Evolutionary conservation across 2,113 vertebrate genomes (phyloP).

Genomic region (Rhagologus leucostigma): DNA sequence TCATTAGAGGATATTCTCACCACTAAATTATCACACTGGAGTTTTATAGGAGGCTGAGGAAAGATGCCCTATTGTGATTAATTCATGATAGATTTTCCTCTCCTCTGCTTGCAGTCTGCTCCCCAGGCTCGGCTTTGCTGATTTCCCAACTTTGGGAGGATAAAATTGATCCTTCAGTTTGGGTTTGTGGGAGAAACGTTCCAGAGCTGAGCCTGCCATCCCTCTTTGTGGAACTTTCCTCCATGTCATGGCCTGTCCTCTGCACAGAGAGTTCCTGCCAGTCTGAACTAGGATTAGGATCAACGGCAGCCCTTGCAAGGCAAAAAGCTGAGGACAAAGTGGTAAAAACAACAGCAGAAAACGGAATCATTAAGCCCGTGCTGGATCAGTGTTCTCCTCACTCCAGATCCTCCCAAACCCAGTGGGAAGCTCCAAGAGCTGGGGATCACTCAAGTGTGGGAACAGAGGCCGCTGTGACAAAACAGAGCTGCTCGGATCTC

Average conservation of each 20-base stretch:
- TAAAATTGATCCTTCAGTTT: not conserved
- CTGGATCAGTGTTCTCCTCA: not conserved
- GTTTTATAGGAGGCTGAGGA: constrained; percentile 55
- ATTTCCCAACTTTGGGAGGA: not conserved
- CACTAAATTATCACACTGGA: constrained; percentile 67
- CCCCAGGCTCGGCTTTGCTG: not conserved
- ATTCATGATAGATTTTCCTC: constrained; percentile 46
- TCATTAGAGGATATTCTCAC: constrained; percentile 71
- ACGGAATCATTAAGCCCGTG: not conserved
- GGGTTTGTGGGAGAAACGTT: not conserved
- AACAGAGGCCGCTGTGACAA: not conserved
- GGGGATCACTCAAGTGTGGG: not conserved
- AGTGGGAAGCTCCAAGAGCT: not conserved
- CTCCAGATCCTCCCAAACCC: not conserved
- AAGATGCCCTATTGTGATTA: constrained; percentile 60
- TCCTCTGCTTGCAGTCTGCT: not conserved
- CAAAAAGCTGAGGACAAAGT: not conserved
- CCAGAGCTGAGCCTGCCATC: not conserved
- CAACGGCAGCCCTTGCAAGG: not conserved
- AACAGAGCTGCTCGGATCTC: constrained; percentile 20
- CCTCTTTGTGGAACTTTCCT: not conserved
- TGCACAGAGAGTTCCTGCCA: not conserved
- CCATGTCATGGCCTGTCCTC: not conserved
- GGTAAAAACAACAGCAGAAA: not conserved
- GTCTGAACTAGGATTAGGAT: not conserved